Evolutionary conservation across 92 coral and sea anemone species (phyloP).

Genomic region (Umimayanthus chanpuru): DNA sequence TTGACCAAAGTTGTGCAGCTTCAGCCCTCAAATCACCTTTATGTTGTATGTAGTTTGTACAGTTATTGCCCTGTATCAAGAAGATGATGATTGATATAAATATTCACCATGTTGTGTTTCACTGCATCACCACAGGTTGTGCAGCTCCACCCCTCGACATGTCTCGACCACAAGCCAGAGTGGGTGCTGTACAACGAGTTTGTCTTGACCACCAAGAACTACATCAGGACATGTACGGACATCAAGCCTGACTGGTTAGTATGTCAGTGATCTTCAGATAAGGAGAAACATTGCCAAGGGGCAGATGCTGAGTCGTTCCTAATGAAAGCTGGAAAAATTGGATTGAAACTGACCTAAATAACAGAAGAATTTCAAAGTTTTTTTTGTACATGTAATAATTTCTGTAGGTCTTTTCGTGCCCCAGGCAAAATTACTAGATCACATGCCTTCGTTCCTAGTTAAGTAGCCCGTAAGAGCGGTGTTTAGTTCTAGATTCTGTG

Average conservation of each 20-base stretch:
- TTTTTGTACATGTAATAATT: too few relatives aligned
- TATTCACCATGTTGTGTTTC: background rate
- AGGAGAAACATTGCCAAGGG: background rate
- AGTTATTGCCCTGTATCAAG: too few relatives aligned
- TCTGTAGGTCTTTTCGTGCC: too few relatives aligned
- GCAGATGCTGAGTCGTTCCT: too few relatives aligned
- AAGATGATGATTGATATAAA: too few relatives aligned
- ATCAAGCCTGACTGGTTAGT: slow-evolving; percentile 98
- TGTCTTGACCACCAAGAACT: slow-evolving; percentile 99
- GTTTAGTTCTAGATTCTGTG: background rate
- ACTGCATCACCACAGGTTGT: slow-evolving; percentile 74
- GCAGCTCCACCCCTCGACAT: slow-evolving; percentile 98
- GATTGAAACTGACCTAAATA: background rate
- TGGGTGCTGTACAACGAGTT: slow-evolving; percentile 99
- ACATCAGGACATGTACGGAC: slow-evolving; percentile 96
- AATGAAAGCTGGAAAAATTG: too few relatives aligned
- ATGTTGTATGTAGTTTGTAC: too few relatives aligned
- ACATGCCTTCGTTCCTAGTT: background rate
- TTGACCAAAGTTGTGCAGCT: too few relatives aligned
- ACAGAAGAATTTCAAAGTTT: background rate
- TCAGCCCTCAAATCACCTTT: too few relatives aligned
- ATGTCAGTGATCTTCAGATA: background rate
- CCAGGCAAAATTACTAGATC: too few relatives aligned
- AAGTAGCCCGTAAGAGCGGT: background rate
- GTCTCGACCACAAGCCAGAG: slow-evolving; percentile 99